These are phyloP conservation scores for Hybognathus amarus DNA, from an alignment of 2,797 vertebrate genomes.

Conservation along the genomic window DNA sequence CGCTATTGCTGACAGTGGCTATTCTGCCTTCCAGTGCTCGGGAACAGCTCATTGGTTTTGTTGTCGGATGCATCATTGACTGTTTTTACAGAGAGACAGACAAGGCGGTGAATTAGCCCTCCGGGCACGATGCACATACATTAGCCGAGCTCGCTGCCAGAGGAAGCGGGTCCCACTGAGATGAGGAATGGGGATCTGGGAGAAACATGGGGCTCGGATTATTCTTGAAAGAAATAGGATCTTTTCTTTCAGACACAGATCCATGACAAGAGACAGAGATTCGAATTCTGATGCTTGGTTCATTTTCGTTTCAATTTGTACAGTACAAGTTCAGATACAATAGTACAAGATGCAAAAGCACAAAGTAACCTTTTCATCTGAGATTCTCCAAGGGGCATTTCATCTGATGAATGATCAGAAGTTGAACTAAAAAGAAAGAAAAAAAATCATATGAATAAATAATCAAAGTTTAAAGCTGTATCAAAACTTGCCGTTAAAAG, in stretches of 20 bases:
- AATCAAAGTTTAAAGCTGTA: not conserved
- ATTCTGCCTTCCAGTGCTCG: slow-evolving; percentile 32
- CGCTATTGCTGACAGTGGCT: slow-evolving; percentile 48
- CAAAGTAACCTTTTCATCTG: not conserved
- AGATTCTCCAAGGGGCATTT: not conserved
- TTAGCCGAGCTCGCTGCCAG: slow-evolving; percentile 14
- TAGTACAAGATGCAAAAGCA: not conserved
- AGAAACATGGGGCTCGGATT: slow-evolving; percentile 37
- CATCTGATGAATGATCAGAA: not conserved
- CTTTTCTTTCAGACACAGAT: slow-evolving; percentile 46
- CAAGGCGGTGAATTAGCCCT: slow-evolving; percentile 53
- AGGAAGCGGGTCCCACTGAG: not conserved
- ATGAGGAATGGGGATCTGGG: slow-evolving; percentile 13
- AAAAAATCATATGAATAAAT: not conserved
- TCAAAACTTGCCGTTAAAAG: not conserved
- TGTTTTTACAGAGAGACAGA: slow-evolving; percentile 57
- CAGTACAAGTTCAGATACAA: too few relatives aligned
- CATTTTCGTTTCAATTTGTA: not conserved
- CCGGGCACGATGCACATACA: slow-evolving; percentile 44
- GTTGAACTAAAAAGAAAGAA: too few relatives aligned
- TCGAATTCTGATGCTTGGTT: not conserved
- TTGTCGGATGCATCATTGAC: slow-evolving; percentile 55
- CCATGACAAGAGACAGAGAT: slow-evolving; percentile 7
- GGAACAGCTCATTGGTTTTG: slow-evolving; percentile 58
- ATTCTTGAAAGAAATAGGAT: slow-evolving; percentile 23